Percentiles rank a stretch among this genome's conserved stretches.
Evolutionary conservation across 2,113 vertebrate species (phyloP).

Genomic region (Empidonax traillii): DNA sequence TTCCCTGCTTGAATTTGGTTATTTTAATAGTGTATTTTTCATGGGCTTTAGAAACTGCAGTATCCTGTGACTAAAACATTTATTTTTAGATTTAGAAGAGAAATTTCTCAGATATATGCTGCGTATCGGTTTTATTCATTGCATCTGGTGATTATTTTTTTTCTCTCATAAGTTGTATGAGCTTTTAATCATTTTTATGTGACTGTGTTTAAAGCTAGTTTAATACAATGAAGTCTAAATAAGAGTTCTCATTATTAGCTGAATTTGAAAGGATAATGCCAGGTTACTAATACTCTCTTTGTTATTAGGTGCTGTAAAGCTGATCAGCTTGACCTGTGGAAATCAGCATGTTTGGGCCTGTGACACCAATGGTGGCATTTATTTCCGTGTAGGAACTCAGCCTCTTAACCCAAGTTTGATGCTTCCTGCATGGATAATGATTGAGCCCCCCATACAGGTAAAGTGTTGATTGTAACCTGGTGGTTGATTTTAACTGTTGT

Average conservation of each 20-base stretch:
- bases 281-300: background rate
- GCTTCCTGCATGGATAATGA: slow-evolving; percentile 96
- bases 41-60: background rate
- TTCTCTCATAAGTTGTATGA: background rate
- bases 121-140: background rate
- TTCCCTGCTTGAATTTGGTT: background rate
- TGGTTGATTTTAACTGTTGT: background rate
- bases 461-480: background rate
- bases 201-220: background rate
- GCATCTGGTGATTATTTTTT: background rate
- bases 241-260: background rate
- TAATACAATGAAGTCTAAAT: background rate
- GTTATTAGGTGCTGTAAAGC: slow-evolving; percentile 79
- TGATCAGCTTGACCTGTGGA: slow-evolving; percentile 89
- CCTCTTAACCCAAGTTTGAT: slow-evolving; percentile 96
- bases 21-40: background rate
- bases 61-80: background rate
- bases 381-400: slow-evolving; percentile 96
- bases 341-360: slow-evolving; percentile 96
- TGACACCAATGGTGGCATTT: slow-evolving; percentile 86
- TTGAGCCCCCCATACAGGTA: slow-evolving; percentile 92
- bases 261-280: background rate
- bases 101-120: background rate
- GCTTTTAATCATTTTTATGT: background rate
- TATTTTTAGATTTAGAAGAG: background rate